Evolutionary conservation across 2,888 invertebrate species (phyloP).

Genomic region (Ceratothoa steindachneri): DNA sequence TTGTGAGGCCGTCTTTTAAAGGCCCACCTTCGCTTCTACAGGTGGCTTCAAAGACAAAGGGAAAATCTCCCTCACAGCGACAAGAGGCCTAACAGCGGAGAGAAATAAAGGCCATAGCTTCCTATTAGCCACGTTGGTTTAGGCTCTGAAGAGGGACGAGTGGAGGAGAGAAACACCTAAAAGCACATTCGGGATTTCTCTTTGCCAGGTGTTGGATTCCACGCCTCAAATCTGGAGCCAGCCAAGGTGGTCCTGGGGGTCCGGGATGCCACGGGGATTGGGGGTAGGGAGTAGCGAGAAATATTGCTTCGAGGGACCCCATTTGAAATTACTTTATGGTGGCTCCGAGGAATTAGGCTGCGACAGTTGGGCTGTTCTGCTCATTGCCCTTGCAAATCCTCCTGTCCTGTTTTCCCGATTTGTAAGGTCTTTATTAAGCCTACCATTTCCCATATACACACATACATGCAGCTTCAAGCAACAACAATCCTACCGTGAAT

Average conservation of each 20-base stretch:
- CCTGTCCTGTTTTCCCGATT: no score
- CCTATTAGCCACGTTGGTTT: background rate
- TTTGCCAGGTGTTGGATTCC: constrained; percentile 11
- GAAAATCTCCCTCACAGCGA: background rate
- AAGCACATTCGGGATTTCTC: background rate
- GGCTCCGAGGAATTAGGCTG: background rate
- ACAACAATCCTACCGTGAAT: no score
- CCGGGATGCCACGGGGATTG: background rate
- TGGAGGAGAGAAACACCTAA: background rate
- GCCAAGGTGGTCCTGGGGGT: background rate
- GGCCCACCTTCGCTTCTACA: background rate
- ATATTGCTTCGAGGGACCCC: background rate
- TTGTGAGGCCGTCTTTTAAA: no score
- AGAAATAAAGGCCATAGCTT: background rate
- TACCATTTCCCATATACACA: no score
- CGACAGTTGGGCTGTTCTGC: background rate
- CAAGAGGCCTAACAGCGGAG: background rate
- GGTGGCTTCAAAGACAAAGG: background rate
- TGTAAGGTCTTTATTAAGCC: no score
- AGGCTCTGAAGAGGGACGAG: background rate
- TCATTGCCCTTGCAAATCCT: no score
- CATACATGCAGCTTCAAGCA: no score
- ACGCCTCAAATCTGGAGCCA: background rate
- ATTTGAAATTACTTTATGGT: background rate
- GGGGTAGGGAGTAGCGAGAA: background rate